These are phyloP conservation scores for Corapipo altera DNA, from an alignment of 2,113 vertebrate species.

Conservation along the genomic window DNA sequence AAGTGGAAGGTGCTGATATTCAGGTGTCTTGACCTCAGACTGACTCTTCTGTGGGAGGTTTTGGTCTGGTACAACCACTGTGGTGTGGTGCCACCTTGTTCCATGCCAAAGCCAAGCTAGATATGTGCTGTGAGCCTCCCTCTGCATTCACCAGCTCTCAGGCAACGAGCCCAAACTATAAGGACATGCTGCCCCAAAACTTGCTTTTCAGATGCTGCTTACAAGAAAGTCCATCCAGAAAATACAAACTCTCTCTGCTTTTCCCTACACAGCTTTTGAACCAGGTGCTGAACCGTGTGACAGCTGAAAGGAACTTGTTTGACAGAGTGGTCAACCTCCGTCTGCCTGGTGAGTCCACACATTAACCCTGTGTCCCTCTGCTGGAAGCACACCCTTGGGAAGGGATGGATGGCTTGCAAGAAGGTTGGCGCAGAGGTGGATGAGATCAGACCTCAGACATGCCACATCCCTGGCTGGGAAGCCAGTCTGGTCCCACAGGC, in stretches of 20 bases:
- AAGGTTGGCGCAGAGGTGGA: neutral
- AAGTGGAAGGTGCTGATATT: neutral
- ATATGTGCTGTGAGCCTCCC: neutral
- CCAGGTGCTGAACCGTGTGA: constrained; percentile 89
- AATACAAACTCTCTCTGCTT: neutral
- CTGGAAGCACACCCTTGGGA: neutral
- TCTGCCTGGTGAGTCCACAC: constrained; percentile 69
- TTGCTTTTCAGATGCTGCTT: neutral
- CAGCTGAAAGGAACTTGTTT: constrained; percentile 88
- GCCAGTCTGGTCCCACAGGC: neutral
- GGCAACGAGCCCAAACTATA: accelerated
- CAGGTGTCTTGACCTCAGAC: neutral
- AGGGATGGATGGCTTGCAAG: neutral
- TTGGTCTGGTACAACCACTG: neutral
- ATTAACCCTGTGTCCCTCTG: neutral
- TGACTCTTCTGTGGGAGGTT: neutral
- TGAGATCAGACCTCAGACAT: neutral
- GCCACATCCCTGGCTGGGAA: neutral
- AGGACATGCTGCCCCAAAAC: neutral
- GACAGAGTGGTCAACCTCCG: constrained; percentile 89
- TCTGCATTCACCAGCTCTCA: neutral
- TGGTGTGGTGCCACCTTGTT: neutral
- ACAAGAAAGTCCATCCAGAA: neutral
- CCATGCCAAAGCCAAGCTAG: neutral
- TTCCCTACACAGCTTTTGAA: constrained; percentile 80